Evolutionary conservation across 2,113 vertebrate genomes (phyloP), one percentile per base, ranked within the genome.

Genomic region (Mastomys coucha): DNA sequence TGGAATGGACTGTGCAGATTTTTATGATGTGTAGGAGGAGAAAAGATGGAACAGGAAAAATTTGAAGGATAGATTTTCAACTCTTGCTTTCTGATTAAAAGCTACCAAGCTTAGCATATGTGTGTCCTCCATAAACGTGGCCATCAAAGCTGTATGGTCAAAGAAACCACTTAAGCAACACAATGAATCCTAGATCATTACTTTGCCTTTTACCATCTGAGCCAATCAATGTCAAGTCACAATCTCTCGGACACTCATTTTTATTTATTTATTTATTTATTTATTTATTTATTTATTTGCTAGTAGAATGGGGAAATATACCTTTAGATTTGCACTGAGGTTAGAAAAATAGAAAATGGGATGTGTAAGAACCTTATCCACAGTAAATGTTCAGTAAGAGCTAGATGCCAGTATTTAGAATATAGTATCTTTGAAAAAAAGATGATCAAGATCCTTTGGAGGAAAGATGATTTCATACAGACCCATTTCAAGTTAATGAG

Each of bases 41-140:
- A 17, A 39, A 69, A 39, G 7, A 22, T 6, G 58, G 33, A n/a
- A n/a, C 16, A 14, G 6, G 7, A 39, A 39, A 72, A 24, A 69
- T 87, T 60, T 84, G 10, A 94, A 88, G 17, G 39, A 69, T 91
- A 69, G 58, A 53, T 51, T 69, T 93, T 87, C 53, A 93, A 80
- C 19, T 16, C 36, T 82, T 77, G 42, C 49, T 91, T 96, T 92
- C 85, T 26, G 7, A 75, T 65, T 58, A 42, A 84, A 90, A 84
- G 84, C n/a, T 65, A 4, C 42, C 17, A 80, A 65, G 49, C 0
- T 4, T 16, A 53, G 73, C 24, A 24, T 72, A 31, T 93, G 56
- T 49, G n/a, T 16, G 11, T 24, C 93, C 80, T n/a, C 56, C 33
- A n/a, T 51, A 69, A 89, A 91, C 14, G 31, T n/a, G 85, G 17